Evolutionary conservation across 2,888 invertebrate genomes (phyloP).

Genomic region (Andrena camellia): DNA sequence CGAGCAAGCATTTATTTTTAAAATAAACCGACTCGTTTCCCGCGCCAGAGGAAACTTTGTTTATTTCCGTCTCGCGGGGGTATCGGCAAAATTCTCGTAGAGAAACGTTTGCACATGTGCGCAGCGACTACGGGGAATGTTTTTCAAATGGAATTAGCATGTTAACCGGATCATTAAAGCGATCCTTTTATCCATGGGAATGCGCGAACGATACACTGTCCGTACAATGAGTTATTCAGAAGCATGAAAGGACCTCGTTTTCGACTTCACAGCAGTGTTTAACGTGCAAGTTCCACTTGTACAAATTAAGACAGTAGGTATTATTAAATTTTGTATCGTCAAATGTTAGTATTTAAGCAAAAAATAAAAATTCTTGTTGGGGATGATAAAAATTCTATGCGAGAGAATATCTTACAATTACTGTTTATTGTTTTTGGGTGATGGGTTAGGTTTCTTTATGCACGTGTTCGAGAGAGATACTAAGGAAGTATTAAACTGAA

Average conservation of each 20-base stretch:
- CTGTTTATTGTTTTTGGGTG: too few relatives aligned
- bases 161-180: constrained; percentile 4
- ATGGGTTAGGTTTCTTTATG: too few relatives aligned
- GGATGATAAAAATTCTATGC: too few relatives aligned
- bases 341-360: too few relatives aligned
- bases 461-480: too few relatives aligned
- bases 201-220: neutral
- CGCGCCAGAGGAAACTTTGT: constrained; percentile 8
- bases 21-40: neutral
- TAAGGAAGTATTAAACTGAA: too few relatives aligned
- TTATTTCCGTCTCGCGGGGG: constrained; percentile 3
- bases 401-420: too few relatives aligned
- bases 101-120: neutral
- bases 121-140: neutral
- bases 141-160: constrained; percentile 5
- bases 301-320: too few relatives aligned
- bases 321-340: too few relatives aligned
- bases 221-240: neutral
- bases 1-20: constrained; percentile 16
- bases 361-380: too few relatives aligned
- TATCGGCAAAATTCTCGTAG: constrained; percentile 4
- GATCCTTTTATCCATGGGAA: neutral
- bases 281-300: neutral
- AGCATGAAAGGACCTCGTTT: neutral
- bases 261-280: neutral